Percentiles rank a stretch among this genome's conserved stretches.
These are phyloP conservation scores for Distichodus sexfasciatus DNA, from an alignment of 2,797 vertebrate genomes.

Conservation along the genomic window DNA sequence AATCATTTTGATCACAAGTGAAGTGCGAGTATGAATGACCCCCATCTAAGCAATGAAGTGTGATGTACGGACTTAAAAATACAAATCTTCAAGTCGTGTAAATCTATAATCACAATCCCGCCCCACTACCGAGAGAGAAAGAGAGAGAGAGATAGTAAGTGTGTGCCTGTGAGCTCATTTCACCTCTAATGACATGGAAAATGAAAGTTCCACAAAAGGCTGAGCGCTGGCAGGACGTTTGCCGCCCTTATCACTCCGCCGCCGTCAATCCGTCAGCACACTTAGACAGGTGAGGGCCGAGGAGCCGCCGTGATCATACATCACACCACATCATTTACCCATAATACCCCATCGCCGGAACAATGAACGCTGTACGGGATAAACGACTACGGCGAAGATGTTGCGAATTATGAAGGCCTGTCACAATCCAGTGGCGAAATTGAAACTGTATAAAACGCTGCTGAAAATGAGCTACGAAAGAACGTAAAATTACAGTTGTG, in stretches of 20 bases:
- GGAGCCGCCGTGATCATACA: conserved; percentile 32
- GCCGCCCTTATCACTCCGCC: conserved; percentile 18
- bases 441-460: too few relatives aligned
- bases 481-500: too few relatives aligned
- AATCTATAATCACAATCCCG: conserved; percentile 9
- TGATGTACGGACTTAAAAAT: conserved; percentile 23
- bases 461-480: too few relatives aligned
- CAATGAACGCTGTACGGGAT: conserved; percentile 20
- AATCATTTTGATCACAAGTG: conserved; percentile 15
- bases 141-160: neutral
- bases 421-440: neutral
- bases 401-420: neutral
- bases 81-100: neutral
- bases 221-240: conserved; percentile 10
- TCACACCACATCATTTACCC: conserved; percentile 33
- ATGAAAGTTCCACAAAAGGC: conserved; percentile 41
- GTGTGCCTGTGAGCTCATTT: conserved; percentile 37
- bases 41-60: too few relatives aligned
- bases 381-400: conserved; percentile 16
- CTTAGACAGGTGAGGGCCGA: conserved; percentile 35
- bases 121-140: neutral
- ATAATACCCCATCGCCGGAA: conserved; percentile 33
- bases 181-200: conserved; percentile 47
- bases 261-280: conserved; percentile 42
- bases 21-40: neutral